Evolutionary conservation across 2,797 vertebrate genomes (phyloP).

Genomic region (Sebastes melanostomus): DNA sequence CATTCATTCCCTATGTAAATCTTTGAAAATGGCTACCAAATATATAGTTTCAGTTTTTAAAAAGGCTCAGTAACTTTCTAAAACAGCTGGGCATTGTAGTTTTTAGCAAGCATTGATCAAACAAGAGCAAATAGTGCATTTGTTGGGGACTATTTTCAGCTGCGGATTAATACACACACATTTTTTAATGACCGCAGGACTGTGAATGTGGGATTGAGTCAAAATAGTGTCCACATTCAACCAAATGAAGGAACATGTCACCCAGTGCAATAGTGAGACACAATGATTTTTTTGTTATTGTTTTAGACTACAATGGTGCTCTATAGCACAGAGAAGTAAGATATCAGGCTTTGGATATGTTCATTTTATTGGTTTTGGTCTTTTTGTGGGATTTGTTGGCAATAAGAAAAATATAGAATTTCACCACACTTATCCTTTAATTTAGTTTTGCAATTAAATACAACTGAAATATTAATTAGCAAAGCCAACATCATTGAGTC

Average conservation of each 20-base stretch:
- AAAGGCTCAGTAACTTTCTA: background rate
- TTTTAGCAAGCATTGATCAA: background rate
- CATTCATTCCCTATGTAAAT: background rate
- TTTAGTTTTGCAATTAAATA: background rate
- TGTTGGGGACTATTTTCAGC: constrained; percentile 7
- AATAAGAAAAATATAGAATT: background rate
- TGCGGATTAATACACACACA: constrained; percentile 13
- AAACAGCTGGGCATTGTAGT: background rate
- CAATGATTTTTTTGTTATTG: background rate
- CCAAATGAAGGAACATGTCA: background rate
- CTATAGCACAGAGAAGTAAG: background rate
- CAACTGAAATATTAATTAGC: background rate
- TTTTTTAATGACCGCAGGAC: background rate
- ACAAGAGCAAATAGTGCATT: constrained; percentile 10
- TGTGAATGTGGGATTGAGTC: background rate
- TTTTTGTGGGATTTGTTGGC: background rate
- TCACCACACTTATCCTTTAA: background rate
- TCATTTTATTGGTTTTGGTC: background rate
- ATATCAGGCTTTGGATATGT: background rate
- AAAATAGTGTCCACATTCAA: background rate
- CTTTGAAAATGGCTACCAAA: background rate
- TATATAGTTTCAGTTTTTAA: background rate
- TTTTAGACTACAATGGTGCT: background rate
- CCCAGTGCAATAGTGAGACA: background rate
- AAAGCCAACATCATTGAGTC: background rate